phyloP scores from a whole-genome alignment of 2,113 vertebrate genomes.

The Lepidothrix coronata region DNA sequence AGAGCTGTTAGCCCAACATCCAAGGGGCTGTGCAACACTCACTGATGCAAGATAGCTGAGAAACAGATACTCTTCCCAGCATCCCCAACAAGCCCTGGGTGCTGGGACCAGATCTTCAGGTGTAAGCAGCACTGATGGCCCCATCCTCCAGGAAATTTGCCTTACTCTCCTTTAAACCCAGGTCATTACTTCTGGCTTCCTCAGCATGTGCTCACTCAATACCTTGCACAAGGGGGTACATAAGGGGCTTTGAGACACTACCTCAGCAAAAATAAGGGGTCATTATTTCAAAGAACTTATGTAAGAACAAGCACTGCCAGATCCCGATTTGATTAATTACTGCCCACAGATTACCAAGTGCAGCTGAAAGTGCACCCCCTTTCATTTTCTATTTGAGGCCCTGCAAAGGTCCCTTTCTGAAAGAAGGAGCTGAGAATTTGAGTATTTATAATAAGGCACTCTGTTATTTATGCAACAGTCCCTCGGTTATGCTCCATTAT shows the following conservation, averaged over 20 bases:
- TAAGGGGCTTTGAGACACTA: background rate
- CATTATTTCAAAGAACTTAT: conserved; percentile 5
- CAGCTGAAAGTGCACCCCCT: background rate
- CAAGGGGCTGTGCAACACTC: background rate
- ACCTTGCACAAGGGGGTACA: background rate
- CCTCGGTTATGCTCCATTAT: background rate
- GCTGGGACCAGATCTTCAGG: background rate
- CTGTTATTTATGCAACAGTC: background rate
- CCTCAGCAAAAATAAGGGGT: background rate
- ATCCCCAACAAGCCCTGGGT: background rate
- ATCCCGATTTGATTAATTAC: background rate
- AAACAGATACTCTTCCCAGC: background rate
- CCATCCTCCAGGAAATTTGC: background rate
- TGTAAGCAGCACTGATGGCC: background rate
- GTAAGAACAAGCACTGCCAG: background rate
- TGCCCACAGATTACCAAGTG: background rate
- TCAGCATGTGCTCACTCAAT: background rate
- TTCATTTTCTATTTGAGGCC: conserved; percentile 4
- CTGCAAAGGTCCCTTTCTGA: background rate
- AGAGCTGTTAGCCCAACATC: background rate
- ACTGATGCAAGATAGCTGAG: background rate
- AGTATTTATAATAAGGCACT: background rate
- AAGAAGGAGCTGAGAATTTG: background rate
- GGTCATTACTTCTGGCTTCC: background rate
- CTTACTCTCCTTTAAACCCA: background rate